Evolutionary conservation across 2,888 invertebrate species (phyloP), one percentile per base, ranked within the genome.

Genomic region (Oscheius onirici): DNA sequence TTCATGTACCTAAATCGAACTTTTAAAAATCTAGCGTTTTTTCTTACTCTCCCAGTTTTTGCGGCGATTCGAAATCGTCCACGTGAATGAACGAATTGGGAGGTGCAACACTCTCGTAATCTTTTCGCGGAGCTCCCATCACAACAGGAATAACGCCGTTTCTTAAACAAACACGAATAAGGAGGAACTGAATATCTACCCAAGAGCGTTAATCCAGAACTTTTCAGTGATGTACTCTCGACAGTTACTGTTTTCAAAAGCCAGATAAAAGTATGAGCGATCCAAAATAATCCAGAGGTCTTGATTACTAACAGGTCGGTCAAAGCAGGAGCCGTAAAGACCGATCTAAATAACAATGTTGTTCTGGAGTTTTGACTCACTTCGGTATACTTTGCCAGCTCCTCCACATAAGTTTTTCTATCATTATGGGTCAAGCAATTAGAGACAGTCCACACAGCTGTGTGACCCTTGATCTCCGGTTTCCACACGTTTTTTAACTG

Each of bases 191-290:
- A 34, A 51, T 2, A 20, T 63, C 54, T 8, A 77, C 77, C 49
- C 49, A 13, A 76, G 68, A 0, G 76, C 75, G 26, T 79, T 77
- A 2, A 69, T 61, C 70, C 75, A 80, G 49, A 80, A 72, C 69
- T 80, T 80, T 61, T 80, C 80, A 10, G 80, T 80, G 34, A 80
- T 75, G 55, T 80, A 80, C 15, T 80, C 76, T 22, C 51, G 17
- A 55, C 80, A 80, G 60, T 78, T 77, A 24, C 69, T 67, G 76
- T 80, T 80, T 51, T 80, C 80, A 26, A 80, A 80, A 3, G 80
- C 73, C 24, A 80, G 74, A 34, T 77, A 80, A 60, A 77, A 80
- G 15, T 60, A 65, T 49, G 76, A 72, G 11, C 72, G 54, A 8
- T 70, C 28, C 11, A 46, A 15, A 13, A 76, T 44, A 22, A 46